Evolutionary conservation across 2,797 vertebrate species (phyloP).

Genomic region (Pipistrellus pygmaeus): DNA sequence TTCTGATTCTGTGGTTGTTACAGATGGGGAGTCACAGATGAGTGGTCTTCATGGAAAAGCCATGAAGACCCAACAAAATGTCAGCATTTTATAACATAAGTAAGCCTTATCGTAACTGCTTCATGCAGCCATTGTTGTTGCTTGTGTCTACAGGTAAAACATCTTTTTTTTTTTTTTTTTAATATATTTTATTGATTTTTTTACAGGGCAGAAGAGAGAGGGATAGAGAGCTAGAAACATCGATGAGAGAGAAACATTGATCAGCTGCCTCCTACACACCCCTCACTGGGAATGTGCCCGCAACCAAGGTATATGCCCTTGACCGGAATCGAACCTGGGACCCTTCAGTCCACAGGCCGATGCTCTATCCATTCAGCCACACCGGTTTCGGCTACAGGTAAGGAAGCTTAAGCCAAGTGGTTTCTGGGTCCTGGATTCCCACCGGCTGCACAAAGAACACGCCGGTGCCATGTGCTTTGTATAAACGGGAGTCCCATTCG

Average conservation of each 20-base stretch:
- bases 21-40: background rate
- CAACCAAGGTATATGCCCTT: too few relatives aligned
- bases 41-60: background rate
- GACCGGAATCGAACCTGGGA: too few relatives aligned
- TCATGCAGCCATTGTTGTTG: constrained; percentile 99
- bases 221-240: too few relatives aligned
- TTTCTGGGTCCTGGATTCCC: constrained; percentile 99
- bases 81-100: background rate
- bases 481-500: background rate
- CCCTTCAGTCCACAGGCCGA: too few relatives aligned
- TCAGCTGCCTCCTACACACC: too few relatives aligned
- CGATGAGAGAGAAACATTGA: too few relatives aligned
- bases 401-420: constrained; percentile 99
- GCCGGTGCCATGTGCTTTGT: background rate
- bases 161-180: too few relatives aligned
- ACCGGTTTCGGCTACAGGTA: constrained; percentile 90
- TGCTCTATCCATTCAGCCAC: too few relatives aligned
- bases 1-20: background rate
- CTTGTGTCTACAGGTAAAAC: constrained; percentile 95
- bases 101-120: constrained; percentile 95
- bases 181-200: too few relatives aligned
- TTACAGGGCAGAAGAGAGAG: too few relatives aligned
- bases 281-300: too few relatives aligned
- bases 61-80: background rate
- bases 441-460: constrained; percentile 95